A percentile compares a stretch with the other conserved stretches of the same genome.
phyloP scores from a whole-genome alignment of 2,888 invertebrate genomes.

The Acanthosepion lycidas region DNA sequence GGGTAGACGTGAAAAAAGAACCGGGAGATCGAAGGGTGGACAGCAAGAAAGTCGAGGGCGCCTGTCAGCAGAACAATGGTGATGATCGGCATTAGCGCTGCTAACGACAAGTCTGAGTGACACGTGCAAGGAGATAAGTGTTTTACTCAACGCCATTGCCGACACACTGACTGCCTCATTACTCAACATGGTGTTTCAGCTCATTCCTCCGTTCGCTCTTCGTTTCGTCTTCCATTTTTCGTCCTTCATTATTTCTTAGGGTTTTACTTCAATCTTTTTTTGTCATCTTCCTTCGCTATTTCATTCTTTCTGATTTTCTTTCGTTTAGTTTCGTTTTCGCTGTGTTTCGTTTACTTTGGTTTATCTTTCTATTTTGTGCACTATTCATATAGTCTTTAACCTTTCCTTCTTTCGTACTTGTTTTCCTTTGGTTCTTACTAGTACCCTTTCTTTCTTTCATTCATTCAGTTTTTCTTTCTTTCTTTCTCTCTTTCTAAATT shows the following conservation, averaged over 20 bases:
- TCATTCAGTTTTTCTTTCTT: background rate
- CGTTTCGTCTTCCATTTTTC: too few species aligned
- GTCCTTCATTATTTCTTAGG: too few species aligned
- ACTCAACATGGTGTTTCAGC: too few species aligned
- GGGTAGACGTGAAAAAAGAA: background rate
- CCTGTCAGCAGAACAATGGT: background rate
- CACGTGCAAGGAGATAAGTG: background rate
- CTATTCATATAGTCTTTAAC: too few species aligned
- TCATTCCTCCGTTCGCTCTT: too few species aligned
- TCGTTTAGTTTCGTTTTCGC: background rate
- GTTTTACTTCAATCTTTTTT: too few species aligned
- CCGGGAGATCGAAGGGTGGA: background rate
- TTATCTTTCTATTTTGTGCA: too few species aligned
- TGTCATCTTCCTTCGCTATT: background rate
- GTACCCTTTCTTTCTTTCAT: background rate
- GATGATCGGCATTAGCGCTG: background rate
- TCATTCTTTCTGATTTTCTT: background rate
- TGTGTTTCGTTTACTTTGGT: too few species aligned
- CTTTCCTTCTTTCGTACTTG: background rate
- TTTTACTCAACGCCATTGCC: background rate
- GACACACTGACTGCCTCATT: slow-evolving; percentile 24
- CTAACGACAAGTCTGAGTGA: slow-evolving; percentile 13
- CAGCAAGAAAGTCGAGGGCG: background rate
- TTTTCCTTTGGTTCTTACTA: too few species aligned
- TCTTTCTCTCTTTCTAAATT: background rate